Evolutionary conservation across 2,888 invertebrate genomes (phyloP), one percentile per base, ranked within the genome.

Genomic region (Argyresthia goedartella): DNA sequence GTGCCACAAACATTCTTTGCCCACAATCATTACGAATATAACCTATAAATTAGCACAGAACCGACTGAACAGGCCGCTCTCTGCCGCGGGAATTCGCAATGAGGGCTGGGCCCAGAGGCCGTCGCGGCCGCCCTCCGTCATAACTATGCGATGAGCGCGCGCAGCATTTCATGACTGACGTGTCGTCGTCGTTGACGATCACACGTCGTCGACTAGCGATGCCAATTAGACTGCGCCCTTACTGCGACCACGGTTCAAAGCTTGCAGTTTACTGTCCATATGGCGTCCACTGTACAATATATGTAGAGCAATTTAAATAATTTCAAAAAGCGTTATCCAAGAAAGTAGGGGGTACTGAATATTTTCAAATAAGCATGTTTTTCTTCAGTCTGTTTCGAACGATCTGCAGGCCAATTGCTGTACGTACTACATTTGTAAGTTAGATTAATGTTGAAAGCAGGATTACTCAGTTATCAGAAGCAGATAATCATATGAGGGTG

Each of bases 1-100:
- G 71, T 67, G 71, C 75, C 72, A 78, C 81, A 81, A 79, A 82
- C 82, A 82, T 84, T 85, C 80, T 82, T 84, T 76, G 78, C 71
- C n/a, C 71, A 69, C 78, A 76, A 79, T 81, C 76, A 79, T 79
- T 81, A 74, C 74, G 76, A 79, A 81, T 81, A 80, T 82, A 78
- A 81, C 76, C 79, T 80, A 80, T 81, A 85, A 84, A 82, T 82
- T 82, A 81, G 74, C 67, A 61, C 71, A 64, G 63, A 66, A 70
- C 76, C 76, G 79, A 75, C 72, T 70, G 67, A 62, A 67, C 69
- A 68, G 65, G 68, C 65, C 68, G 65, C 68, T 65, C 63, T 69
- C 60, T 64, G 64, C 66, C 59, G 65, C 66, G 66, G 64, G 76
- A 76, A 80, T 80, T 74, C 59, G 66, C 72, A 78, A 79, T 77